A percentile compares a stretch with the other conserved stretches of the same genome.
These are phyloP conservation scores for Hemicrepidius hirtus DNA, from an alignment of 2,888 invertebrate species.

Conservation along the genomic window DNA sequence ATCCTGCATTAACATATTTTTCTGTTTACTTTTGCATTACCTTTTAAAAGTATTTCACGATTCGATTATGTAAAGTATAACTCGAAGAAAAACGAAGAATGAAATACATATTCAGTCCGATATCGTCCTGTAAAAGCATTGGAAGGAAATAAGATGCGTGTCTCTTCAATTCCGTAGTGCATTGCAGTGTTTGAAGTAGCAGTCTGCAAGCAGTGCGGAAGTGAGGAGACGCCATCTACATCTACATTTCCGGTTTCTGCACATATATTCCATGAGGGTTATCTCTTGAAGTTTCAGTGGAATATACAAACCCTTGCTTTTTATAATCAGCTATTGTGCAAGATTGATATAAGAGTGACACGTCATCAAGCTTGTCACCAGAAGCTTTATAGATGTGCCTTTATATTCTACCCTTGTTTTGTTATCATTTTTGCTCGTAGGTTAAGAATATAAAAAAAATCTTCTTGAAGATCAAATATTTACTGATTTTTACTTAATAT, in stretches of 20 bases:
- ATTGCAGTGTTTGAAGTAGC: constrained; percentile 89
- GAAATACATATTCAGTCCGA: neutral
- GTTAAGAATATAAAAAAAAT: too few species aligned
- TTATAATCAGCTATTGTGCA: constrained; percentile 28
- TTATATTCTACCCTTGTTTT: neutral
- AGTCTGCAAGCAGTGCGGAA: constrained; percentile 96
- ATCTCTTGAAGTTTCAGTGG: constrained; percentile 2
- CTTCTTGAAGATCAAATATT: too few species aligned
- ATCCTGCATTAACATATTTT: neutral
- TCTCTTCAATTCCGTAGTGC: constrained; percentile 97
- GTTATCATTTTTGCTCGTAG: too few species aligned
- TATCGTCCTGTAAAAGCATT: constrained; percentile 19
- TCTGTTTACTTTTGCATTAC: neutral
- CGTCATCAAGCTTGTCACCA: constrained; percentile 6
- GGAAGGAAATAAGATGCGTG: constrained; percentile 72
- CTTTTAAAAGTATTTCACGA: neutral
- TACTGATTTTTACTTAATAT: too few species aligned
- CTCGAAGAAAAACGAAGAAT: neutral
- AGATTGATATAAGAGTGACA: constrained; percentile 17
- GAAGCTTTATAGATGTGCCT: neutral
- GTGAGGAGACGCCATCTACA: constrained; percentile 76
- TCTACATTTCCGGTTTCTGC: constrained; percentile 53
- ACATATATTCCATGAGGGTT: constrained; percentile 31
- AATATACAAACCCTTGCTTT: constrained; percentile 16
- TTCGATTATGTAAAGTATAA: neutral